Evolutionary conservation across 1,140 invertebrate genomes (phyloP), one percentile per base, ranked within the genome.

Genomic region (Venturia canescens): DNA sequence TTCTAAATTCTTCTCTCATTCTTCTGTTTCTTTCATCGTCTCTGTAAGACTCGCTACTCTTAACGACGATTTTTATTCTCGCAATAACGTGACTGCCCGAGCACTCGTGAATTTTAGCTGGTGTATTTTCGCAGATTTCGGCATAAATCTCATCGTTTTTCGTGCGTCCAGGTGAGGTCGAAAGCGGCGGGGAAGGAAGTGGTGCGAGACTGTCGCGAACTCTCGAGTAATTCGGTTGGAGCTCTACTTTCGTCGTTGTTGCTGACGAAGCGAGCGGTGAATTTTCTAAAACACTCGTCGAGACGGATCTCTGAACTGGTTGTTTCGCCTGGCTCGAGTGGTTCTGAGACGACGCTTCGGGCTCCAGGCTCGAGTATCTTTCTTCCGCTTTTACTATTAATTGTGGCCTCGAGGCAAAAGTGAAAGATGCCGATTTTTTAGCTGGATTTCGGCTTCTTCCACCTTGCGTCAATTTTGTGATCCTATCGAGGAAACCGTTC

Each of bases 391-490:
- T 88, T 85, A 91, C 90, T 9, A 90, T 87, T 16, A 91, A 80
- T 81, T 92, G 90, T 15, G 91, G 90, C 53, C 90, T 86, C 1
- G 90, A 83, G 0, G 90, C 90, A 38, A 91, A 91, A 1, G 91
- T 92, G 72, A 92, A 91, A 3, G 91, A 91, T 0, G 91, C 91
- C 1, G 91, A 91, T 66, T 92, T 91, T 60, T 92, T 92, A 0
- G 91, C 90, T 0, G 90, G 90, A 70, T 92, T 92, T 11, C 91
- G 84, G 50, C 85, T 86, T 5, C 89, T 86, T 34, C 83, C 85
- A 3, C 87, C 88, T 6, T 91, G 88, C 0, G 90, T 87, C 0
- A 92, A 79, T 79, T 91, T 92, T 13, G 88, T 87, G 69, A 92
- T 91, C 69, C 87, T 82, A 16, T 92, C 90, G 0, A 92, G 75